Conservation (phyloP, 2,888 invertebrate species). For the Protodeltote pygarga region DNA sequence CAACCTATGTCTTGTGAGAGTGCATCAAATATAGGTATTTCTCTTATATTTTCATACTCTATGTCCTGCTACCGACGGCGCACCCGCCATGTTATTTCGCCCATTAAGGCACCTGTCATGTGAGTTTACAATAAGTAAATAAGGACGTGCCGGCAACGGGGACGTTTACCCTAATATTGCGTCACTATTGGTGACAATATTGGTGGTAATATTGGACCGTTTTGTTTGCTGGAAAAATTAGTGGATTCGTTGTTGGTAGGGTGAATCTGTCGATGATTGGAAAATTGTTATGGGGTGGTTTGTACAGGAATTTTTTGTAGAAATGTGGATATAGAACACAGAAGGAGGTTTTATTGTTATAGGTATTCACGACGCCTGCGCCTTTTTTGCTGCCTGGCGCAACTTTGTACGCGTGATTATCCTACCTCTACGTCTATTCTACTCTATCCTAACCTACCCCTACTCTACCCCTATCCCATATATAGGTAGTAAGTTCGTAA, state of each 20-base stretch:
- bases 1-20: no score
- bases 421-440: no score
- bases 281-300: constrained; percentile 22
- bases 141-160: constrained; percentile 72
- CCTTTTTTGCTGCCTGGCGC: no score
- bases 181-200: constrained; percentile 77
- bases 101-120: constrained; percentile 86
- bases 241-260: constrained; percentile 54
- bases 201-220: no score
- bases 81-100: constrained; percentile 84
- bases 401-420: no score
- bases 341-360: no score
- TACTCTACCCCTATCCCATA: no score
- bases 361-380: no score
- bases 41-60: constrained; percentile 46
- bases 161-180: constrained; percentile 79
- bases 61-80: constrained; percentile 61
- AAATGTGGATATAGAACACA: neutral
- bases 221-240: constrained; percentile 80
- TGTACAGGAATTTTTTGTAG: neutral
- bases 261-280: constrained; percentile 36
- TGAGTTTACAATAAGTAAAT: constrained; percentile 87
- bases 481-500: no score
- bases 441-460: no score
- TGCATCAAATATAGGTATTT: no score